Conservation (phyloP, 2,113 vertebrate species). For the Columbina picui region DNA sequence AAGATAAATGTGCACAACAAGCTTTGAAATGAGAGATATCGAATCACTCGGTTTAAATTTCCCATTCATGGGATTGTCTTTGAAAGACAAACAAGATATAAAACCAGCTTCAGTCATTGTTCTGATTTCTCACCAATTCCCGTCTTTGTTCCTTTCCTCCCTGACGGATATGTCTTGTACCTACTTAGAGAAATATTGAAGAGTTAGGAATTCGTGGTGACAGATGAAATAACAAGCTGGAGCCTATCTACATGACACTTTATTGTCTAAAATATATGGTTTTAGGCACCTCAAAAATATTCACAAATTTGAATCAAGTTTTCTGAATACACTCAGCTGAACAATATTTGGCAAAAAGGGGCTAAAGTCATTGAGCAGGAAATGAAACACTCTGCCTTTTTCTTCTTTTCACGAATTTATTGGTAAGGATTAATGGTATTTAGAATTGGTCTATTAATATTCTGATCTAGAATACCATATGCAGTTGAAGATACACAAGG, state of each 20-base stretch:
- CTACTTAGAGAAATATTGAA: not conserved
- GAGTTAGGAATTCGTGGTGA: not conserved
- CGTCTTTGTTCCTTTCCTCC: not conserved
- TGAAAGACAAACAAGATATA: not conserved
- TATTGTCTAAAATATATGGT: not conserved
- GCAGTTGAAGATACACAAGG: not conserved
- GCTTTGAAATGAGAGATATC: conserved; percentile 14
- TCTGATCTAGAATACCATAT: not conserved
- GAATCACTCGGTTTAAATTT: conserved; percentile 21
- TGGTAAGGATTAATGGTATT: not conserved
- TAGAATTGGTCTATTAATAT: not conserved
- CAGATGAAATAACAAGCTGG: not conserved
- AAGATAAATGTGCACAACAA: not conserved
- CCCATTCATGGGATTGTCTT: conserved; percentile 10
- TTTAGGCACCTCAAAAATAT: not conserved
- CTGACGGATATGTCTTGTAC: not conserved
- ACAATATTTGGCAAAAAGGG: fast-evolving
- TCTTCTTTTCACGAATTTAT: not conserved
- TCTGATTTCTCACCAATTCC: not conserved
- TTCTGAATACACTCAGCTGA: not conserved
- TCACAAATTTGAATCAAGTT: not conserved
- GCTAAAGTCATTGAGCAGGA: not conserved
- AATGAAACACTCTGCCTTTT: not conserved
- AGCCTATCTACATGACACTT: not conserved
- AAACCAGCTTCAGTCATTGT: not conserved